Evolutionary conservation across 2,113 vertebrate species (phyloP), one percentile per base, ranked within the genome.

Genomic region (Macrotus californicus): DNA sequence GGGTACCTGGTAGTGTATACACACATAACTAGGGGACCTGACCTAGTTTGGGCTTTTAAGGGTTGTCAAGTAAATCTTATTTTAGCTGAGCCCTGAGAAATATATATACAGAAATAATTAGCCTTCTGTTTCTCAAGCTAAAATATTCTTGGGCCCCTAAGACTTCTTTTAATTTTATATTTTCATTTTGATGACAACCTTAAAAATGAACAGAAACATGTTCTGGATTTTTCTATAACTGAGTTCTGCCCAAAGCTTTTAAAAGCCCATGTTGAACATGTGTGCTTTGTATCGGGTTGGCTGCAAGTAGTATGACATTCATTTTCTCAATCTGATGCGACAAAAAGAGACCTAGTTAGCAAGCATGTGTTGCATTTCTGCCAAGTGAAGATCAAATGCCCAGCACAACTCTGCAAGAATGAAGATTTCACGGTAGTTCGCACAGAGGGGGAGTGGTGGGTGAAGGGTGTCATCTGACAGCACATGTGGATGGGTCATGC

Each of bases 141-240:
- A 90, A 39, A 72, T 75, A 54, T 41, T 48, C 36, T 70, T 67
- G 3, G 22, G 46, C n/a, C 77, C n/a, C 1, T 46, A n/a, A 66
- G 50, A 76, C 66, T 50, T 70, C 22, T 59, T 86, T 81, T 59
- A 73, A 94, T 89, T 48, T 79, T 34, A 5, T 59, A 16, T n/a
- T 91, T 91, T 88, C 34, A 73, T 84, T 59, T 79, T 61, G 34
- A 87, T 43, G 41, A 80, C 64, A 91, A 80, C 13, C 64, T 83
- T 83, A 73, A 90, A 93, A 59, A 59, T 61, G 31, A 93, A 82
- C 2, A 93, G 31, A 69, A 95, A 83, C n/a, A 31, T 83, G 48
- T 72, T 83, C 46, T 43, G 16, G 1, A 73, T 56, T 21, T 50
- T 61, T 82, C n/a, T 70, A 75, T 73, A 22, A 64, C 5, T 61